Base-by-base conservation (phyloP, 92 coral and sea anemone genomes). In the Bergia sp. region DNA sequence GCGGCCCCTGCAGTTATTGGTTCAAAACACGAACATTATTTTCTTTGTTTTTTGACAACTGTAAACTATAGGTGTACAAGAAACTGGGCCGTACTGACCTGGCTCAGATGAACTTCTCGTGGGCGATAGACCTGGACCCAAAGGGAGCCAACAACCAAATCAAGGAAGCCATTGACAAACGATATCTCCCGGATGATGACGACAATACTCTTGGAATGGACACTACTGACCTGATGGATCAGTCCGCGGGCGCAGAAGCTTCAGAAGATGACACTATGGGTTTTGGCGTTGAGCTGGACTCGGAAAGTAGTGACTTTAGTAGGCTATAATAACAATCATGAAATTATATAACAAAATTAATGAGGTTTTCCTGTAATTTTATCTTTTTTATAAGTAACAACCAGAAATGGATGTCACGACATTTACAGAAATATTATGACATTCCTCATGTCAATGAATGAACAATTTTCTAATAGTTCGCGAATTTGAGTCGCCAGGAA, bases 111-210 rank as follows among this genome's bases (percentile, higher is more conserved):
- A 93, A 97, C 86, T 97, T 97, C 84, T 97, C 99, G 5, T 97
- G 99, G 99, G 99, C 99, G 4, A 95, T 97, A 2, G 99, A 97
- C 91, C 89, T 97, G 41, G 98, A 95, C 82, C 99, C 99, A 0
- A 97, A 97, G 72, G 99, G 99, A 9, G 98, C 99, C 9, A 97
- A 97, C 88, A 97, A 97, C 81, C 99, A 97, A 86, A 97, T 97
- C 89, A 97, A 97, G 80, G 99, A 97, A 72, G 99, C 99, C 67
- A 93, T 97, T n/a, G 98, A 97, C 91, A 97, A 95, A 79, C 91
- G 99, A 73, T 97, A 97, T 89, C 93, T 97, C 80, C 98, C 99
- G 53, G 99, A 97, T 80, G 99, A 96, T 80, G 99, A 95, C 76
- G 99, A 97, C 87, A 94, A 93, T 47, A 90, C 94, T 57, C 82